phyloP scores from a whole-genome alignment of 2,113 vertebrate species.

The Myotis yumanensis region DNA sequence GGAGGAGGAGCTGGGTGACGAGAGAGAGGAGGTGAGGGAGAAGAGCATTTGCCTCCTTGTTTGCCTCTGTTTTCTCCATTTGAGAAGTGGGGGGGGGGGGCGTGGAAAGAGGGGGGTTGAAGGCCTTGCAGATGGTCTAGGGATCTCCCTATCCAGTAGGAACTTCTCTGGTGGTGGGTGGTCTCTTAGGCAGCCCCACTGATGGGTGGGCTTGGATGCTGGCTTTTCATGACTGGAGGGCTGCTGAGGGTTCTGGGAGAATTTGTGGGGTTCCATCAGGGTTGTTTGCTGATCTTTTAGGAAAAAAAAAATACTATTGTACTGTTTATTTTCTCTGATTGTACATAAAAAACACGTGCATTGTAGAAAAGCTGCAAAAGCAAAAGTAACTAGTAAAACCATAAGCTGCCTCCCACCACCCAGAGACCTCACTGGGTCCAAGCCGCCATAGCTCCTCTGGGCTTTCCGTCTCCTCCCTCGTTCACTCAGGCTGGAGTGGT shows the following conservation, averaged over 20 bases:
- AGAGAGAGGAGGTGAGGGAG: neutral
- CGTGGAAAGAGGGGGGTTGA: neutral
- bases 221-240: neutral
- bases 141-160: neutral
- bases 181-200: neutral
- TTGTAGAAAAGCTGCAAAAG: neutral
- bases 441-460: neutral
- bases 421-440: neutral
- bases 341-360: conserved; percentile 1
- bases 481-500: neutral
- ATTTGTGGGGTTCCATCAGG: neutral
- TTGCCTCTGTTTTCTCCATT: neutral
- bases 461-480: neutral
- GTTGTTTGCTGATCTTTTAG: neutral
- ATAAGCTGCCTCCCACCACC: neutral
- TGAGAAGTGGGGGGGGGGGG: neutral
- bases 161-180: neutral
- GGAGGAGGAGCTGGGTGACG: neutral
- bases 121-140: neutral
- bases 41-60: neutral
- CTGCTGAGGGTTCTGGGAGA: neutral
- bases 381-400: neutral
- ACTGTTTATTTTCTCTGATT: conserved; percentile 6
- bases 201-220: conserved; percentile 39
- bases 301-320: neutral